Evolutionary conservation across 2,113 vertebrate genomes (phyloP), one percentile per base, ranked within the genome.

Genomic region (Daboia siamensis): DNA sequence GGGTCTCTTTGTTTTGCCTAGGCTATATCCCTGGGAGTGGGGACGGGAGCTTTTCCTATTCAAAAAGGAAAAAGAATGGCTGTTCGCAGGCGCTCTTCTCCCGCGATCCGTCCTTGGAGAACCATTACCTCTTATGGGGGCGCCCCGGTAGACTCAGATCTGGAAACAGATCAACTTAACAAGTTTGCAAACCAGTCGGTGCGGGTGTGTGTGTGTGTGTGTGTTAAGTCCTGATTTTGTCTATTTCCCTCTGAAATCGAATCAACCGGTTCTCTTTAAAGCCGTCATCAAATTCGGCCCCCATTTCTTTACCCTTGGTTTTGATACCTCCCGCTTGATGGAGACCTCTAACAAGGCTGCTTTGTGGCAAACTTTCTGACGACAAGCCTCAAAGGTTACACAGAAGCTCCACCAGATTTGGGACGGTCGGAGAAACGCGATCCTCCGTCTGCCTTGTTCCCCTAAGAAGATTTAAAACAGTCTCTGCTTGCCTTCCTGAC

Each of bases 361-460:
- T 52, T 69, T 1, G 46, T 23, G 59, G 17, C 3, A 20, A 51
- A 17, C 3, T 20, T 29, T 48, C 24, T 48, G 26, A 5, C 29
- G 2, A 23, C 46, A 51, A 48, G 1, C 0, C 6, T 5, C 10
- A 39, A n/a, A 33, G 33, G 13, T 46, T 44, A 48, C 23, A 46
- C 88, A 74, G 21, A 29, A 13, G 26, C 54, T 29, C 33, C 33
- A 44, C 24, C 57, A 24, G 24, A 1, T 69, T n/a, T 10, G 8
- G 21, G 51, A 54, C 3, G 48, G 9, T 0, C 0, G 13, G 11
- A 17, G 44, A 51, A n/a, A 54, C 29, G 8, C 12, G 26, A 51
- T 5, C 23, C 0, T 6, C 5, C 39, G 0, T 10, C 12, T 56
- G 15, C 13, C 74, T 80, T 17, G 5, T 33, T 39, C 5, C 15